These are phyloP conservation scores for Hyphantria cunea DNA, from an alignment of 1,140 invertebrate species.

Conservation along the genomic window DNA sequence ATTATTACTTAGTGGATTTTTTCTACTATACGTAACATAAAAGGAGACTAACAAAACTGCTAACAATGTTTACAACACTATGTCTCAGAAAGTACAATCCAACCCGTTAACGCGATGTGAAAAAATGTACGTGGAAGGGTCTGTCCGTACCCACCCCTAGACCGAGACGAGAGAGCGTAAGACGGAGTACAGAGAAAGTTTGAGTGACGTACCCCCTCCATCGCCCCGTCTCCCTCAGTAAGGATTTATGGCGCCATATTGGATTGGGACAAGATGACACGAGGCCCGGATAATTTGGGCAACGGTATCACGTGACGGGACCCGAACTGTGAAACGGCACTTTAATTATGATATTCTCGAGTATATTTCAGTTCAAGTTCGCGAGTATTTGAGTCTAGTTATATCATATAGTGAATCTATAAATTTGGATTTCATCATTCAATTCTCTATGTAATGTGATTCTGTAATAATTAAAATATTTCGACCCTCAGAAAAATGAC, in stretches of 20 bases:
- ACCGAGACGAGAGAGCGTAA: slow-evolving; percentile 70
- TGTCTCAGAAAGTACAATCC: slow-evolving; percentile 24
- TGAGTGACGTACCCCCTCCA: slow-evolving; percentile 78
- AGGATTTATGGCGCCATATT: slow-evolving; percentile 82
- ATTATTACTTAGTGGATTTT: not conserved
- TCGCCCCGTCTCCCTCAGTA: slow-evolving; percentile 53
- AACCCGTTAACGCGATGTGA: slow-evolving; percentile 31
- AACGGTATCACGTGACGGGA: slow-evolving; percentile 76
- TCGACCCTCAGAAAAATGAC: too few relatives aligned
- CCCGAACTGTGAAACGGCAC: slow-evolving; percentile 72
- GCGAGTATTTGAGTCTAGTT: slow-evolving; percentile 16
- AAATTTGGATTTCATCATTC: slow-evolving; percentile 2
- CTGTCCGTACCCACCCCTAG: slow-evolving; percentile 72
- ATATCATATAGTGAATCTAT: slow-evolving; percentile 12
- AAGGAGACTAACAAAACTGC: not conserved
- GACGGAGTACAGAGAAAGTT: slow-evolving; percentile 80
- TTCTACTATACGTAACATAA: too few relatives aligned
- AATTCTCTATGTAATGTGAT: not conserved
- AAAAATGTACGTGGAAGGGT: slow-evolving; percentile 54
- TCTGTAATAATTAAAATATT: not conserved
- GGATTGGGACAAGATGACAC: slow-evolving; percentile 82
- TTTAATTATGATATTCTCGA: slow-evolving; percentile 79
- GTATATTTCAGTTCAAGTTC: slow-evolving; percentile 45
- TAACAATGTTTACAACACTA: slow-evolving; percentile 1
- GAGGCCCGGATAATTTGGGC: slow-evolving; percentile 81